Evolutionary conservation across 2,113 vertebrate species (phyloP), one percentile per base, ranked within the genome.

Genomic region (Festucalex cinctus): DNA sequence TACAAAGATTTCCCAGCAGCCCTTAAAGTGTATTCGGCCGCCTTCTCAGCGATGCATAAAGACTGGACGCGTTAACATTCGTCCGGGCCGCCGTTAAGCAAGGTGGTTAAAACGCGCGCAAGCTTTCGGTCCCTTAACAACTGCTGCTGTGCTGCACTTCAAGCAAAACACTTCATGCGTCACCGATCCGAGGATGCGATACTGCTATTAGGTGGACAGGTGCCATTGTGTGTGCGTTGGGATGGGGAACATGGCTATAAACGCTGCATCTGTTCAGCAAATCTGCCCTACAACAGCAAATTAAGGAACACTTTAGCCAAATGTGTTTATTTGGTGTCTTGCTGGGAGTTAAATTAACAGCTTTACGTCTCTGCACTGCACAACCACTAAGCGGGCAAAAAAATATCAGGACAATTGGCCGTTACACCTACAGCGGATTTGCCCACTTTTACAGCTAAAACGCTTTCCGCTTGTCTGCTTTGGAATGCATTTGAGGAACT

Each of bases 111-210:
- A 82, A 70, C 44, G 66, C 65, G 84, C 68, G 65, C 51, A 26
- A 22, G 60, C 24, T 32, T 70, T 60, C 36, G 35, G 63, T 76
- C 74, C 62, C 58, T 76, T 76, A 81, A 78, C 66, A 77, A 78
- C 74, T 51, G 68, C 73, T 73, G 70, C 54, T 12, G 37, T 72
- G 71, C 73, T 70, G 75, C 75, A 77, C 73, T 83, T 74, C 35
- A 62, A 81, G 82, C 24, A 63, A 79, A 79, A 78, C 77, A 78
- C 74, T 77, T 76, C 63, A 80, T 70, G 76, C 54, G 10, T 65
- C 70, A 73, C 43, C 63, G 74, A 74, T 74, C 78, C 53, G 28
- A 78, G 66, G 68, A 65, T 64, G 59, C 24, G 57, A 65, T 35
- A 35, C 43, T 26, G 66, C 49, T 20, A 16, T 67, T 22, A 65